Evolutionary conservation across 2,113 vertebrate species (phyloP), one percentile per base, ranked within the genome.

Genomic region (Mugil cephalus): DNA sequence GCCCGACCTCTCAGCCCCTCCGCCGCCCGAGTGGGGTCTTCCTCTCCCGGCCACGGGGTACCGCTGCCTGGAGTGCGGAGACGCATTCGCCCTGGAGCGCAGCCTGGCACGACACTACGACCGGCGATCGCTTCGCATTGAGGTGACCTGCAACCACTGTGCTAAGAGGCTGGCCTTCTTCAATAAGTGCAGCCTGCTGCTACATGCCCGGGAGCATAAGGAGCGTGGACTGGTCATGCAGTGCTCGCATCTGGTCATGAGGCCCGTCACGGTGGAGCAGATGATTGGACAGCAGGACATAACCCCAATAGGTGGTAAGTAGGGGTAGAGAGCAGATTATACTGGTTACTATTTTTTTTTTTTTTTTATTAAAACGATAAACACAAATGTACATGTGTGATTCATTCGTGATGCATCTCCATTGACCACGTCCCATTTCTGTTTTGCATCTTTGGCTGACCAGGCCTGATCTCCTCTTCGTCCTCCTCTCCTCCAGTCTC

Each of bases 101-200:
- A 98, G 97, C 91, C 80, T 99, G 87, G 97, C 96, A 0, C 93
- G 98, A 8, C 98, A 99, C 93, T 99, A 99, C 1, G 98, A 98
- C 91, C 93, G 98, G 0, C 94, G 98, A 3, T 99, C 97, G 56
- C 95, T 99, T 87, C 94, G 97, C 74, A 98, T 99, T 8, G 98
- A 99, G 91, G 98, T 99, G 30, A 99, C 98, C 68, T 99, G 98
- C 90, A 99, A 97, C 93, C 98, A 98, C 76, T 99, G 98, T 67
- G 93, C 95, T 64, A 97, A 96, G 66, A 95, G 97, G 77, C 90
- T 99, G 46, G 96, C 96, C 51, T 99, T 99, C 94, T 99, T 99
- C 90, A 99, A 99, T 89, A 99, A 99, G 90, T 99, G 98, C 93
- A 99, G 98, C 72, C 85, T 99, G 48, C 95, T 99, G 3, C 93